Base-by-base conservation (phyloP, 2,113 vertebrate species). In the Picathartes gymnocephalus region DNA sequence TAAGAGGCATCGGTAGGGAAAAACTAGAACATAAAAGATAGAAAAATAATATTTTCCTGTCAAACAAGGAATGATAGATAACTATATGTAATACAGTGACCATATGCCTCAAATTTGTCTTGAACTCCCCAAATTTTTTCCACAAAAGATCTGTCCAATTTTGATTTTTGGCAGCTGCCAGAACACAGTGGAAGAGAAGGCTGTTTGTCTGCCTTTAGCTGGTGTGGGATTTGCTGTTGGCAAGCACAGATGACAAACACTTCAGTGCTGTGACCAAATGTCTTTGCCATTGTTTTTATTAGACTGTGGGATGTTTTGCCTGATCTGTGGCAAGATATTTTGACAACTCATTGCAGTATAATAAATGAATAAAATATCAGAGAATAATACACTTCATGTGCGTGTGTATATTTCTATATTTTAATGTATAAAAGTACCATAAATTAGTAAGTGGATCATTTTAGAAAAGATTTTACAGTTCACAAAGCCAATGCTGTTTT, bases 191-290 rank as follows among this genome's bases (percentile, higher is more conserved):
- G 74, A 93, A 81, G 69, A 68, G 88, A 86, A 62, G 28, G 69
- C n/a, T 93, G 92, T 78, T 96, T 91, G 89, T 85, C 94, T 81
- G 93, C 82, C 66, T 92, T 86, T 73, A 83, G 81, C 61, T 86
- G 94, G 93, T 78, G 90, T 86, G 92, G 90, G 94, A 94, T 90
- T 95, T 96, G 88, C 69, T 92, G 72, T 90, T 95, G 90, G 93
- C 92, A 94, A 87, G 89, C 93, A 88, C n/a, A 87, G 62, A 92
- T 28, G 81, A 93, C 85, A 85, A 95, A 93, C 83, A 74, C 57
- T 94, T 85, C 6, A 4, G 44, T 68, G 85, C 66, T 89, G 71
- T 79, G 70, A 91, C 84, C 45, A 62, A 92, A 65, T 83, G 54
- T 57, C 84, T 96, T 76, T 92, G 88, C 79, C 72, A 84, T 92